A percentile compares a stretch with the other conserved stretches of the same genome.
phyloP scores from a whole-genome alignment of 2,888 invertebrate species.

The Tromatobia lineatoria region DNA sequence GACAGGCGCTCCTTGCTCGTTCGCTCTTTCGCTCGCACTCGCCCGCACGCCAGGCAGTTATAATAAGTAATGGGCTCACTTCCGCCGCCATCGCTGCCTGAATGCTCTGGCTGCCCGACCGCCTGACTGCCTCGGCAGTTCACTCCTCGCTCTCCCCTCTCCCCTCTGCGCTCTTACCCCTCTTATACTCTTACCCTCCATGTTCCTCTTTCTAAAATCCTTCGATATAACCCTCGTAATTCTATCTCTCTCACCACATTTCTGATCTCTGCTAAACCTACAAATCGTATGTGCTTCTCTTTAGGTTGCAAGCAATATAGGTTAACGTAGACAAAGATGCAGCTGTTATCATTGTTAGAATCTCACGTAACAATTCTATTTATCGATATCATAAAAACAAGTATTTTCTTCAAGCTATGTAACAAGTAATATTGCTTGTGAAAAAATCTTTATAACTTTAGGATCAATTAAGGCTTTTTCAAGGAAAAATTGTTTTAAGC shows the following conservation, averaged over 20 bases:
- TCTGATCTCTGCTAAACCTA: background rate
- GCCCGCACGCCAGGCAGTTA: slow-evolving; percentile 84
- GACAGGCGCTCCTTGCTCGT: slow-evolving; percentile 81
- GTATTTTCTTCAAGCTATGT: no score
- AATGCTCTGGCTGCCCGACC: slow-evolving; percentile 71
- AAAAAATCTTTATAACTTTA: no score
- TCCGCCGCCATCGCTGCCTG: slow-evolving; percentile 82
- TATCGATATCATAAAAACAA: no score
- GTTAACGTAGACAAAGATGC: no score
- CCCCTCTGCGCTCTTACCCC: slow-evolving; percentile 32
- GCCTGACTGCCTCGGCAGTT: slow-evolving; percentile 73
- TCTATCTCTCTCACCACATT: background rate
- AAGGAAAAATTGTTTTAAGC: no score
- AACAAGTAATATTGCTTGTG: no score
- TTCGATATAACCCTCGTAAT: slow-evolving; percentile 4
- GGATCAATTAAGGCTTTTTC: no score
- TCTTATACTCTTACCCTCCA: slow-evolving; percentile 2
- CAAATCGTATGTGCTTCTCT: background rate
- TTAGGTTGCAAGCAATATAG: background rate
- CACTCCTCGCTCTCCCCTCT: slow-evolving; percentile 43
- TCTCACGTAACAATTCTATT: no score
- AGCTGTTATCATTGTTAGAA: no score
- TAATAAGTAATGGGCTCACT: slow-evolving; percentile 85
- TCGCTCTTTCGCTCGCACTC: slow-evolving; percentile 77
- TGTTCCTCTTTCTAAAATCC: slow-evolving; percentile 2